Evolutionary conservation across 2,113 vertebrate species (phyloP).

Genomic region (Hoplias malabaricus): DNA sequence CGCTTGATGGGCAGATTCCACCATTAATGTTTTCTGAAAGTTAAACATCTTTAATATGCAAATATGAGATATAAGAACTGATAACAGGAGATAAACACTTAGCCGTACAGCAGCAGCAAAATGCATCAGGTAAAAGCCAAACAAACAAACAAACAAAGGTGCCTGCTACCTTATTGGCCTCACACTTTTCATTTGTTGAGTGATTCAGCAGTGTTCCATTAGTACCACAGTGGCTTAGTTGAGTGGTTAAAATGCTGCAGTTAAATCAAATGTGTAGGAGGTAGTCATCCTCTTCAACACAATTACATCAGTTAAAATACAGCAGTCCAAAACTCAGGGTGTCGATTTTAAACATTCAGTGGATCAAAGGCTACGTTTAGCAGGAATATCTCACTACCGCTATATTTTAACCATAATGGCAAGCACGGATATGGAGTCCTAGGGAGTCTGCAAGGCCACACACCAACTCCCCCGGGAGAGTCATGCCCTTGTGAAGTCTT

Average conservation of each 20-base stretch:
- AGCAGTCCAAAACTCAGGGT: slow-evolving; percentile 14
- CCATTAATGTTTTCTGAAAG: too few relatives aligned
- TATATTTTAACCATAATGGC: not conserved
- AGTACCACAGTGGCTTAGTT: slow-evolving; percentile 27
- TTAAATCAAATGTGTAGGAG: slow-evolving; percentile 43
- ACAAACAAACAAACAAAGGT: not conserved
- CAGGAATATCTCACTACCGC: not conserved
- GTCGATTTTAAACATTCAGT: slow-evolving; percentile 10
- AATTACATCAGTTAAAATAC: slow-evolving; percentile 41
- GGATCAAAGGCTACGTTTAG: slow-evolving; percentile 20
- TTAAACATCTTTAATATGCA: too few relatives aligned
- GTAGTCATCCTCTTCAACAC: slow-evolving; percentile 37
- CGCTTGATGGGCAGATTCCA: too few relatives aligned
- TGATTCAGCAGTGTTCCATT: slow-evolving; percentile 37
- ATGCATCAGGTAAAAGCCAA: not conserved
- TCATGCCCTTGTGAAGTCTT: slow-evolving; percentile 17
- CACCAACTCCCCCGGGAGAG: slow-evolving; percentile 9
- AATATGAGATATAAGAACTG: not conserved
- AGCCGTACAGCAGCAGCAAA: not conserved
- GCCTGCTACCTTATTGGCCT: slow-evolving; percentile 5
- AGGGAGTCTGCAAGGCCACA: not conserved
- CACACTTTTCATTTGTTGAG: slow-evolving; percentile 13
- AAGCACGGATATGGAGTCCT: not conserved
- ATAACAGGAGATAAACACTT: not conserved
- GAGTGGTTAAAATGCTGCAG: slow-evolving; percentile 44